These are phyloP conservation scores for Arion vulgaris DNA, from an alignment of 1,140 invertebrate species.

Conservation along the genomic window DNA sequence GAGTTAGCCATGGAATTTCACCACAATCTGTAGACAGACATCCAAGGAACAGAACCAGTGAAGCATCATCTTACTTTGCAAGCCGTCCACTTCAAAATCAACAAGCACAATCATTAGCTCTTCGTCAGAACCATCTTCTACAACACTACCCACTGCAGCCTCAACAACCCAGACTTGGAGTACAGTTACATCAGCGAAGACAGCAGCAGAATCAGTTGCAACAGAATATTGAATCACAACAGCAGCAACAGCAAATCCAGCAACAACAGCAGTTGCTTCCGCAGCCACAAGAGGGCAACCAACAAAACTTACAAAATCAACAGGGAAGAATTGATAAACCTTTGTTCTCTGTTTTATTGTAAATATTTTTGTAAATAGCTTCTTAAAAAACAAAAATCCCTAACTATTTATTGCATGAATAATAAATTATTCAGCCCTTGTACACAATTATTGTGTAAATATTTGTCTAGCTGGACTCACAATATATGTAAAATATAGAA, in stretches of 20 bases:
- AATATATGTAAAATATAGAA: too few relatives aligned
- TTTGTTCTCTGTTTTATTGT: conserved; percentile 16
- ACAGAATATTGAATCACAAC: conserved; percentile 36
- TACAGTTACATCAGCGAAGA: conserved; percentile 29
- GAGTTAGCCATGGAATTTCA: conserved; percentile 16
- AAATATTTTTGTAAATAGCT: background rate
- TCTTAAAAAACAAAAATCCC: background rate
- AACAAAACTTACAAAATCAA: conserved; percentile 12
- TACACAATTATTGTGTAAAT: too few relatives aligned
- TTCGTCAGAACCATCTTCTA: conserved; percentile 21
- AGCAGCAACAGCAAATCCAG: conserved; percentile 27
- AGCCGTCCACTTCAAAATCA: background rate
- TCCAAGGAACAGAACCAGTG: background rate
- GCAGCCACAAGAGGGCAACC: conserved; percentile 11
- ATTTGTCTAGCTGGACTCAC: too few relatives aligned
- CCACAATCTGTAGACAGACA: background rate
- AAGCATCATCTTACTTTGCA: conserved; percentile 3
- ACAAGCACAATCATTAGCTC: background rate
- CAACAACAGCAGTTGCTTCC: conserved; percentile 7
- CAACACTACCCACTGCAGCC: conserved; percentile 35
- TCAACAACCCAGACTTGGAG: conserved; percentile 32
- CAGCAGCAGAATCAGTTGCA: conserved; percentile 36
- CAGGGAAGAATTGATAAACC: conserved; percentile 12
- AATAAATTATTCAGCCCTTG: too few relatives aligned
- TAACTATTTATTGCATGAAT: background rate